Base-by-base conservation (phyloP, 2,113 vertebrate species). In the Upupa epops region DNA sequence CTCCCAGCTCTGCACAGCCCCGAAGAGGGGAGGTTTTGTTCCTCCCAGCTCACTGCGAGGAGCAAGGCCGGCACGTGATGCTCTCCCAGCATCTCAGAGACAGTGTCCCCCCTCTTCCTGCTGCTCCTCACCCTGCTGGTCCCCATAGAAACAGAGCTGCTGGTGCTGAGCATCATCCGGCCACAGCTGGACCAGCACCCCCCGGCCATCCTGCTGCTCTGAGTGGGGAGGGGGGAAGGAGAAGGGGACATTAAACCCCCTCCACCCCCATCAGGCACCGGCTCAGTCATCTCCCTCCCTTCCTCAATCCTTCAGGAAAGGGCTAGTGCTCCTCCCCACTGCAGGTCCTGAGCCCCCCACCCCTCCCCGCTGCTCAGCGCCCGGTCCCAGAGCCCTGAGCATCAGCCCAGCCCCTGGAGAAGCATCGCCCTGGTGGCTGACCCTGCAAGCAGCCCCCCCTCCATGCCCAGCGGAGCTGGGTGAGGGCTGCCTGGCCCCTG, bases 241-340 rank as follows among this genome's bases (percentile, higher is more conserved):
- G 66, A 56, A n/a, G 11, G 77, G 55, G 25, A 72, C 24, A 56
- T 26, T 36, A 11, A n/a, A n/a, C n/a, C n/a, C n/a, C n/a, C n/a
- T n/a, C n/a, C n/a, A n/a, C n/a, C n/a, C n/a, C n/a, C n/a, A n/a
- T n/a, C 91, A 82, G 93, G 96, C 95, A 93, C 94, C 88, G 90
- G 71, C 78, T 91, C 92, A 69, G 93, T 92, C 89, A 88, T 83
- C 72, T 34, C 72, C 7, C 46, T 63, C n/a, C 92, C 81, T 76
- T 90, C 87, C 83, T 77, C 85, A 95, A 92, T 92, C 92, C 87
- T 76, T 93, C 90, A 89, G 93, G 77, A 93, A 94, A 89, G 83
- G 76, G 65, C 92, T 42, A 36, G 75, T 4, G 52, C 91, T 93
- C 83, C 83, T 93, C 84, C 75, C 84, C 0, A 0, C 71, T 64